Evolutionary conservation across 1,140 invertebrate species (phyloP).

Genomic region (Drosophila sucinea): DNA sequence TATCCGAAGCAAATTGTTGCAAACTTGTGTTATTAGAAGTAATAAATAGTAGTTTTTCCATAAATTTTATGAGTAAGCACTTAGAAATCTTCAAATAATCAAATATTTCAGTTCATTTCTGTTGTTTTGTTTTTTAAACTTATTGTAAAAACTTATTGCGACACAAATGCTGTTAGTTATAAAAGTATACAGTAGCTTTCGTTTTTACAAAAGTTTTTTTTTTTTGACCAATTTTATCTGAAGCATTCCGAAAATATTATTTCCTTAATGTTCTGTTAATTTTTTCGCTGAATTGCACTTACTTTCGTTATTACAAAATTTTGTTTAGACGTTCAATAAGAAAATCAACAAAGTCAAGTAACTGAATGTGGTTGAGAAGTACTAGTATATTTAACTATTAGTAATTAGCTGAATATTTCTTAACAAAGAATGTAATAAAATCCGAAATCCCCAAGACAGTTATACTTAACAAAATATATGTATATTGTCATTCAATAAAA

Average conservation of each 20-base stretch:
- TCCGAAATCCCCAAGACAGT: background rate
- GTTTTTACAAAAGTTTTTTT: background rate
- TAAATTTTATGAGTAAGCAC: background rate
- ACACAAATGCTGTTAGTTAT: no score
- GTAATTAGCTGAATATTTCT: background rate
- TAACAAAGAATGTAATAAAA: background rate
- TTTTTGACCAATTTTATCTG: background rate
- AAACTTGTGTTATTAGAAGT: conserved; percentile 9
- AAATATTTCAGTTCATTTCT: background rate
- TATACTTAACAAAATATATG: conserved; percentile 3
- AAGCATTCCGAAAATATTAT: no score
- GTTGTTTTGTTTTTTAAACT: background rate
- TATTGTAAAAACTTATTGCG: background rate
- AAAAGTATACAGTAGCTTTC: no score
- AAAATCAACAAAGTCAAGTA: conserved; percentile 9
- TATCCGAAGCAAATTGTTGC: background rate
- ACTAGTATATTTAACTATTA: conserved; percentile 2
- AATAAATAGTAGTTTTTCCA: background rate
- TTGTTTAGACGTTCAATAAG: background rate
- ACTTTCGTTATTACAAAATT: background rate
- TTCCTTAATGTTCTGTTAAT: background rate
- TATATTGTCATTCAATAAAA: conserved; percentile 9
- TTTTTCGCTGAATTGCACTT: background rate
- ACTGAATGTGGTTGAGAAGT: background rate
- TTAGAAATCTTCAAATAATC: background rate